Evolutionary conservation across 2,113 vertebrate species (phyloP).

Genomic region (Copsychus sechellarum): DNA sequence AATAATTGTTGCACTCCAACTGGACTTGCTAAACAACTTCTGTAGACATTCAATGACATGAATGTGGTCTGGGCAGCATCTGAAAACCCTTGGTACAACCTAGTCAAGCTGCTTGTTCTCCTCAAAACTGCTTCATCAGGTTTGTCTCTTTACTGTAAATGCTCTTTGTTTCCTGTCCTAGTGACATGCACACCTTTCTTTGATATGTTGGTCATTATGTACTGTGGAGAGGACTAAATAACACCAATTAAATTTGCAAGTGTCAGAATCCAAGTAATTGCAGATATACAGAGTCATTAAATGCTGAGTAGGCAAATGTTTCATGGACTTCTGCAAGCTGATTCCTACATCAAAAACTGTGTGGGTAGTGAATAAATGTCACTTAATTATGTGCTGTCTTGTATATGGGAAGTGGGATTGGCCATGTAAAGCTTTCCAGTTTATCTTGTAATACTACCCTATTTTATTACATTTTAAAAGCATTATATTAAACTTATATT

Average conservation of each 20-base stretch:
- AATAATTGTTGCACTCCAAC: accelerated
- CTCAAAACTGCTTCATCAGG: neutral
- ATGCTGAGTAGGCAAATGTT: neutral
- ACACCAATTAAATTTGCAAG: neutral
- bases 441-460: conserved; percentile 2
- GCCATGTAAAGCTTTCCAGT: conserved; percentile 1
- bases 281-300: neutral
- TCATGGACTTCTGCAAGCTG: neutral
- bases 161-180: neutral
- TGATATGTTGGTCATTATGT: neutral
- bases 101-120: neutral
- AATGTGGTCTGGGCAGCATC: neutral
- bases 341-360: conserved; percentile 1
- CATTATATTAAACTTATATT: neutral
- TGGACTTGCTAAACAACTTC: neutral
- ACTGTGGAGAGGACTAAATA: neutral
- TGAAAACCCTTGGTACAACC: neutral
- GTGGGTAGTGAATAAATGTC: conserved; percentile 17
- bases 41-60: neutral
- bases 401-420: neutral
- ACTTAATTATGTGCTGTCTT: neutral
- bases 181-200: neutral
- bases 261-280: neutral
- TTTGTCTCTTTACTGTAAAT: neutral
- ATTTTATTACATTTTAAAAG: neutral